Conservation (phyloP, 2,797 vertebrate genomes). For the Anguilla obscura region DNA sequence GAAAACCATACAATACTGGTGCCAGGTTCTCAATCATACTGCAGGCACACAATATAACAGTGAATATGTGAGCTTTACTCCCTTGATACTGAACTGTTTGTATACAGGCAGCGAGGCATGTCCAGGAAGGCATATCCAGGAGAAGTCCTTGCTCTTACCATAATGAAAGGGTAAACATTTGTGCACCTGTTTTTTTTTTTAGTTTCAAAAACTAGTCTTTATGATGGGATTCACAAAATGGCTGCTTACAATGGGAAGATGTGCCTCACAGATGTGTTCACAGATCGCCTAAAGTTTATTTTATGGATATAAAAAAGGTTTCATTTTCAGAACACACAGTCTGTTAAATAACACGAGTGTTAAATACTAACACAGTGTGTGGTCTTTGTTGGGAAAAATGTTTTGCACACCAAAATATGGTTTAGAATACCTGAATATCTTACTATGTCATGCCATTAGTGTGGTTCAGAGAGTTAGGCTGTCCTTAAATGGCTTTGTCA, state of each 20-base stretch:
- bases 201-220: not conserved
- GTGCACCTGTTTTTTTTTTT: not conserved
- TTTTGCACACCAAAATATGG: not conserved
- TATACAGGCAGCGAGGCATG: not conserved
- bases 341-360: not conserved
- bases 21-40: not conserved
- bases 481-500: not conserved
- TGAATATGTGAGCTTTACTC: not conserved
- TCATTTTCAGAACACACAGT: not conserved
- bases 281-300: not conserved
- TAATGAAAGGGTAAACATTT: not conserved
- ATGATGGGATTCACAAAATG: not conserved
- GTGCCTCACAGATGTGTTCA: not conserved
- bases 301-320: not conserved
- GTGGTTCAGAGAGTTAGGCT: not conserved
- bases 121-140: not conserved
- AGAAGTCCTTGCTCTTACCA: not conserved
- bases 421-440: not conserved
- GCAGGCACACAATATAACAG: not conserved
- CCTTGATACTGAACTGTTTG: not conserved
- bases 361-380: not conserved
- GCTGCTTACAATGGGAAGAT: not conserved
- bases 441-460: not conserved
- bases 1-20: not conserved
- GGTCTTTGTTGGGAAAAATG: not conserved